phyloP scores from a whole-genome alignment of 2,888 invertebrate genomes.

The Lydus trimaculatus region DNA sequence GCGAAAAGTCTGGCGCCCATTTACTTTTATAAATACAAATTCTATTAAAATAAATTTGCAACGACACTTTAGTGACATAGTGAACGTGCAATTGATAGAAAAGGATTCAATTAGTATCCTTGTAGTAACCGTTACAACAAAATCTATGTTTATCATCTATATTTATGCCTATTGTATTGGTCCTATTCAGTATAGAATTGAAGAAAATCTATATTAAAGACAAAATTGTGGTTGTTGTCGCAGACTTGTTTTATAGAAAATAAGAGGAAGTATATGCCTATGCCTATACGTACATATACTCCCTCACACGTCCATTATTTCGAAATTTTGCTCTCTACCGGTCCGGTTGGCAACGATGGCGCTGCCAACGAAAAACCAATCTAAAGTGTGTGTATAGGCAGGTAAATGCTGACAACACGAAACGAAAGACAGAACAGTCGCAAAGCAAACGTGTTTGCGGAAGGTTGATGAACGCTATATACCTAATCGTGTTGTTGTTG shows the following conservation, averaged over 20 bases:
- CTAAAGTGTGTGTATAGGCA: not conserved
- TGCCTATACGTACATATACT: not conserved
- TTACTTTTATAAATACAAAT: too few species aligned
- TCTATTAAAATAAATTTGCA: too few species aligned
- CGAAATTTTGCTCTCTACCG: not conserved
- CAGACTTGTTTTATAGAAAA: not conserved
- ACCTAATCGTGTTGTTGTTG: not conserved
- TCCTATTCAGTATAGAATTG: too few species aligned
- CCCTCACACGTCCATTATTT: not conserved
- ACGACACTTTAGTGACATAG: too few species aligned
- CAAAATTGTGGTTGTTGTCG: too few species aligned
- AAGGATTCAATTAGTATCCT: too few species aligned
- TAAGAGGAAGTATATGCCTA: not conserved
- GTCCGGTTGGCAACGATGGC: constrained; percentile 45
- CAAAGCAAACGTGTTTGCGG: constrained; percentile 42
- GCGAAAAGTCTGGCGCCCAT: too few species aligned
- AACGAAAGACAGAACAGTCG: constrained; percentile 38
- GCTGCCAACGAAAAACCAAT: constrained; percentile 37
- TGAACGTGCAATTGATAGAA: too few species aligned
- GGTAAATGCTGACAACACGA: not conserved
- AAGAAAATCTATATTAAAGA: too few species aligned
- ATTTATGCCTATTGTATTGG: too few species aligned
- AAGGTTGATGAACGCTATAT: not conserved
- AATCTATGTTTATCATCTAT: too few species aligned
- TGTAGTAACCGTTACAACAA: too few species aligned